These are phyloP conservation scores for Alectura lathami DNA, from an alignment of 2,113 vertebrate species.

Conservation along the genomic window DNA sequence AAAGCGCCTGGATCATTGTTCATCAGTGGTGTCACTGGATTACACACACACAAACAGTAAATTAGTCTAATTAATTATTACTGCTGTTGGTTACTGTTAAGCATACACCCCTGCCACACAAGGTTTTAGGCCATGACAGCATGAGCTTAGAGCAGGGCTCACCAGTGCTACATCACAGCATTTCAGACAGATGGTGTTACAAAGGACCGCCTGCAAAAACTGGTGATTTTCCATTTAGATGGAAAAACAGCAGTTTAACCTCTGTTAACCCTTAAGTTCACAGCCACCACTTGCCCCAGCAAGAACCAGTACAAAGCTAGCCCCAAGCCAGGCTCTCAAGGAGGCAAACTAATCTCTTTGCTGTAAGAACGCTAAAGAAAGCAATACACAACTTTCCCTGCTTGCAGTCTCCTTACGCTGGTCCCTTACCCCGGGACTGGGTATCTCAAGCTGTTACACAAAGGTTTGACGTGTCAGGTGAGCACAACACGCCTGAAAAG, in stretches of 20 bases:
- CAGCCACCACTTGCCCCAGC: not conserved
- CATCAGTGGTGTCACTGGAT: not conserved
- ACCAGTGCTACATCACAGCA: not conserved
- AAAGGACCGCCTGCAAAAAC: not conserved
- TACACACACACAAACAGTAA: not conserved
- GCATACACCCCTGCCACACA: rapidly evolving
- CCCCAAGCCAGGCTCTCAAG: not conserved
- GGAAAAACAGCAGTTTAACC: not conserved
- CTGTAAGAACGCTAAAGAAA: rapidly evolving
- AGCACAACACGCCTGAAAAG: not conserved
- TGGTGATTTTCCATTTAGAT: not conserved
- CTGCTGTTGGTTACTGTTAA: not conserved
- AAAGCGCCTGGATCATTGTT: conserved; percentile 29
- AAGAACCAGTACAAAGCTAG: not conserved
- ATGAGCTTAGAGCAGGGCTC: not conserved
- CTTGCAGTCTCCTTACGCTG: rapidly evolving
- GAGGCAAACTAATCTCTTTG: rapidly evolving
- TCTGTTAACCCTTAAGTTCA: not conserved
- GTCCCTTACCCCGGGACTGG: too few species aligned
- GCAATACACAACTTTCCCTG: rapidly evolving
- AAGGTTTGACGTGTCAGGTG: not conserved
- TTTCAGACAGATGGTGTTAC: too few species aligned
- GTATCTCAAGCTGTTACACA: rapidly evolving
- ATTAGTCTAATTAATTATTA: not conserved
- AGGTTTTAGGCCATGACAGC: not conserved